A percentile compares a stretch with the other conserved stretches of the same genome.
phyloP scores from a whole-genome alignment of 2,113 vertebrate species.

The Mormyrus iriodes region DNA sequence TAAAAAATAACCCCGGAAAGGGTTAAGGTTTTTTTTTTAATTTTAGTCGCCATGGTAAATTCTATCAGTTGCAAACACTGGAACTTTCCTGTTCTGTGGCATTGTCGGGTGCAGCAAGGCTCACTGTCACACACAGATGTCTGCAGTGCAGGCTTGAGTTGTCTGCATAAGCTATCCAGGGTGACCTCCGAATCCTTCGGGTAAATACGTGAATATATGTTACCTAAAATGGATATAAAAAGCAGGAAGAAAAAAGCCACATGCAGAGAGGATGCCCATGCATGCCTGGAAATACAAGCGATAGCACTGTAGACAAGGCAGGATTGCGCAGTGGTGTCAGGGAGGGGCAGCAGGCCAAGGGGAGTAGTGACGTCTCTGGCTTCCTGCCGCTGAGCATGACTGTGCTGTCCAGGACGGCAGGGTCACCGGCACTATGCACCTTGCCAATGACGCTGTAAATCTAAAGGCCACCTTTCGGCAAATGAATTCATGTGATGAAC shows the following conservation, averaged over 20 bases:
- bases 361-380: background rate
- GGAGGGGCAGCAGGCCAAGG: background rate
- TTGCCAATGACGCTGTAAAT: background rate
- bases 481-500: background rate
- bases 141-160: background rate
- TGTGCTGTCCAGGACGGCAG: background rate
- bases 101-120: background rate
- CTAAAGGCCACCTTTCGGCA: background rate
- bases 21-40: background rate
- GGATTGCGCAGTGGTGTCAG: background rate
- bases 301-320: background rate
- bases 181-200: background rate
- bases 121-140: background rate
- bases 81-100: background rate
- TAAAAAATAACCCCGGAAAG: background rate
- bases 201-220: background rate
- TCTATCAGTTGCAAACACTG: background rate
- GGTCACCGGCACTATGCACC: background rate
- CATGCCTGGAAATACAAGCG: background rate
- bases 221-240: background rate
- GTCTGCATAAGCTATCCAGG: background rate
- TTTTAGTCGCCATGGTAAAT: background rate
- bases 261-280: background rate
- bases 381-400: background rate
- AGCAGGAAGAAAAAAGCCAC: background rate